A percentile compares a stretch with the other conserved stretches of the same genome.
phyloP scores from a whole-genome alignment of 2,113 vertebrate species.

The Hippocampus guttulatus region DNA sequence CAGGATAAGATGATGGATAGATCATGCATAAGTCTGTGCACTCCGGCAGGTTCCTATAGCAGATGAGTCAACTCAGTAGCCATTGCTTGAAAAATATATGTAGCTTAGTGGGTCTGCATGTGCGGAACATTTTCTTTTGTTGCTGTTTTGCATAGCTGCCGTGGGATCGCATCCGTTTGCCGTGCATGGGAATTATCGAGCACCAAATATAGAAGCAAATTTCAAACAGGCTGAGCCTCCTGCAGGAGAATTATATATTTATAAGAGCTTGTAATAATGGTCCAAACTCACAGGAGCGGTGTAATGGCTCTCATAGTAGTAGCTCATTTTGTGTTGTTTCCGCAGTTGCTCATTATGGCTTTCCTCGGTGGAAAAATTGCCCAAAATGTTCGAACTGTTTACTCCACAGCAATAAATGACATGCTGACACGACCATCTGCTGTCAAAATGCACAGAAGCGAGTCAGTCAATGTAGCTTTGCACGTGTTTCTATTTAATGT shows the following conservation, averaged over 20 bases:
- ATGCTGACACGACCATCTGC: conserved; percentile 52
- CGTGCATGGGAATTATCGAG: conserved; percentile 36
- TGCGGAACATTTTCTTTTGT: conserved; percentile 18
- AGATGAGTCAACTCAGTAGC: conserved; percentile 52
- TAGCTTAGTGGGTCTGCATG: conserved; percentile 15
- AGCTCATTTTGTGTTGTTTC: conserved; percentile 18
- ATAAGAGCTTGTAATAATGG: conserved; percentile 21
- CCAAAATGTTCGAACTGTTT: conserved; percentile 26
- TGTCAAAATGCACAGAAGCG: conserved; percentile 24
- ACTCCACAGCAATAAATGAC: conserved; percentile 44
- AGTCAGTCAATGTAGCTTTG: conserved; percentile 27
- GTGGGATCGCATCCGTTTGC: conserved; percentile 14
- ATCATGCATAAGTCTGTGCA: neutral
- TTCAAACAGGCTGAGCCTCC: conserved; percentile 30
- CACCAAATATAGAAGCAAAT: conserved; percentile 54
- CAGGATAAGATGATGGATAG: neutral
- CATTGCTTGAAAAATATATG: conserved; percentile 57
- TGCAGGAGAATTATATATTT: conserved; percentile 27
- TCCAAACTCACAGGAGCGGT: conserved; percentile 2
- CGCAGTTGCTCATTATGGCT: conserved; percentile 18
- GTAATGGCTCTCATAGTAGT: conserved; percentile 3
- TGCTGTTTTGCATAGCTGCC: conserved; percentile 33
- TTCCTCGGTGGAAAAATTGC: conserved; percentile 8
- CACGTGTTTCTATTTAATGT: conserved; percentile 31
- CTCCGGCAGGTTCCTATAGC: conserved; percentile 26